Evolutionary conservation across 2,888 invertebrate species (phyloP).

Genomic region (Xylota sylvarum): DNA sequence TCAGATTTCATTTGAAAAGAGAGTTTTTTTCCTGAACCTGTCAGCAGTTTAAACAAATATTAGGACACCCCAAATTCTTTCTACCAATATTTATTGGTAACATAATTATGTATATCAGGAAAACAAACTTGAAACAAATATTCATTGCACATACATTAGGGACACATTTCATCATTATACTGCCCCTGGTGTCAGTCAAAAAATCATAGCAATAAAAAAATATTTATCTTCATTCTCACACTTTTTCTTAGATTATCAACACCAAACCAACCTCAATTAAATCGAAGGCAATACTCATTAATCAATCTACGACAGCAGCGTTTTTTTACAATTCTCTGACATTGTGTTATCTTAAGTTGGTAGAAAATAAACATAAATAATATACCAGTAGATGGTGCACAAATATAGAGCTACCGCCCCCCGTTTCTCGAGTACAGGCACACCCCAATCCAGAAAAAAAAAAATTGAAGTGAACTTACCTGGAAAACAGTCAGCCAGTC

Average conservation of each 20-base stretch:
- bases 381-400: constrained; percentile 57
- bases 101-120: constrained; percentile 22
- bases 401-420: constrained; percentile 19
- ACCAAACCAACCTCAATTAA: constrained; percentile 53
- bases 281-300: constrained; percentile 62
- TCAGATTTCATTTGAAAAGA: too few species aligned
- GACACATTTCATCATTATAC: not conserved
- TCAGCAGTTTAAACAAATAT: constrained; percentile 23
- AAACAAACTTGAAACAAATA: constrained; percentile 18
- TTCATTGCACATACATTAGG: constrained; percentile 2
- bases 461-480: constrained; percentile 31
- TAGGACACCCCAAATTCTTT: constrained; percentile 12
- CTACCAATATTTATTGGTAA: constrained; percentile 20
- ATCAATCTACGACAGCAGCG: constrained; percentile 55
- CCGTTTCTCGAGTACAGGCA: constrained; percentile 31
- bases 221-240: constrained; percentile 39
- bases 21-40: too few species aligned
- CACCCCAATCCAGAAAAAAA: constrained; percentile 23
- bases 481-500: constrained; percentile 49
- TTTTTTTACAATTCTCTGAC: constrained; percentile 49
- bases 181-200: not conserved
- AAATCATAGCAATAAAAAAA: not conserved
- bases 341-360: constrained; percentile 60
- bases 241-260: constrained; percentile 28
- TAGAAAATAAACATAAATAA: constrained; percentile 62